These are phyloP conservation scores for Stichopus horrens DNA, from an alignment of 53 echinoderm and acorn worm species.

Conservation along the genomic window DNA sequence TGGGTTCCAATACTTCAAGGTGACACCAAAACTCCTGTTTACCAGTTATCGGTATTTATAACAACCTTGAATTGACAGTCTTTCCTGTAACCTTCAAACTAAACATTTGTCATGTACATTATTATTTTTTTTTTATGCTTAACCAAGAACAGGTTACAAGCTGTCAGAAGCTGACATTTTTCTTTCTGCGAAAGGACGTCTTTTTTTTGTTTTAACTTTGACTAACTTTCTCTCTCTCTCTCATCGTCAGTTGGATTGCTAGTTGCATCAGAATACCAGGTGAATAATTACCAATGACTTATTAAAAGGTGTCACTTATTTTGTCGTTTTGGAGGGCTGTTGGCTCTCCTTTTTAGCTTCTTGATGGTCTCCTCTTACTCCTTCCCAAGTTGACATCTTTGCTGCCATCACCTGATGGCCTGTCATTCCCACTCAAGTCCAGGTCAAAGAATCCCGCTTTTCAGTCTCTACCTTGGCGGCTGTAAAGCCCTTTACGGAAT, in stretches of 20 bases:
- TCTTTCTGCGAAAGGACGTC: too few species aligned
- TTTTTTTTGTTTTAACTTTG: too few species aligned
- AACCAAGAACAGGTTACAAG: too few species aligned
- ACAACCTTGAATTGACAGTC: too few species aligned
- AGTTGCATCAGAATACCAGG: not conserved
- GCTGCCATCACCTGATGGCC: not conserved
- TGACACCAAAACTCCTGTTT: too few species aligned
- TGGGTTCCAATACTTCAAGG: too few species aligned
- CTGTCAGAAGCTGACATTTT: too few species aligned
- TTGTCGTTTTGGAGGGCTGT: not conserved
- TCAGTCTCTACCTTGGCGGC: not conserved
- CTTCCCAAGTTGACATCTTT: not conserved
- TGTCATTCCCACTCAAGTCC: conserved; percentile 23
- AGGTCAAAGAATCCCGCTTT: conserved; percentile 9
- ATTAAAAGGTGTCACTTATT: not conserved
- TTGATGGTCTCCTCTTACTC: not conserved
- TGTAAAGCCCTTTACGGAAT: not conserved
- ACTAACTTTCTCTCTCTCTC: too few species aligned
- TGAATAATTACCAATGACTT: not conserved
- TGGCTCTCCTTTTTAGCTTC: not conserved
- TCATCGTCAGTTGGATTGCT: not conserved
- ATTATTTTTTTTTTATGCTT: too few species aligned
- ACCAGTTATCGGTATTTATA: too few species aligned
- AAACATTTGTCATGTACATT: too few species aligned
- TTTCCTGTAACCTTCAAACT: too few species aligned